Evolutionary conservation across 1,140 invertebrate species (phyloP).

Genomic region (Gerris buenoi): DNA sequence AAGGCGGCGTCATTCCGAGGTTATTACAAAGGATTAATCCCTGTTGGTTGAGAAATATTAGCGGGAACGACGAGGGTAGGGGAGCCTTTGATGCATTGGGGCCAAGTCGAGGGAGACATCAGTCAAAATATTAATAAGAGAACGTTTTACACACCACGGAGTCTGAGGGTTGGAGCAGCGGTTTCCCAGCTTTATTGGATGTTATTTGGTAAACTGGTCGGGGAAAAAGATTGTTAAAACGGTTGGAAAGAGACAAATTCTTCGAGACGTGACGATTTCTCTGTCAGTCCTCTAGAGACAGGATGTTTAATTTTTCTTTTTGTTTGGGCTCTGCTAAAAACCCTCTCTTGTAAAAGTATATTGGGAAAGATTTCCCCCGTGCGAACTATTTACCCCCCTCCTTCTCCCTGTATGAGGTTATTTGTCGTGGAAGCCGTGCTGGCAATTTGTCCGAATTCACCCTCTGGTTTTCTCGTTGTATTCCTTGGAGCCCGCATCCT

Average conservation of each 20-base stretch:
- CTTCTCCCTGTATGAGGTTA: too few species aligned
- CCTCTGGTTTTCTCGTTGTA: not conserved
- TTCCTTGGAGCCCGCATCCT: not conserved
- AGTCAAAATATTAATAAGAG: not conserved
- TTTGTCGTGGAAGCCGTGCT: not conserved
- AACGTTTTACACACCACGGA: not conserved
- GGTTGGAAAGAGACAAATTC: not conserved
- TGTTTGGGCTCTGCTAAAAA: not conserved
- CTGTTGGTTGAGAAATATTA: not conserved
- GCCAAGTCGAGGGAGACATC: not conserved
- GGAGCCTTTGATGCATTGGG: not conserved
- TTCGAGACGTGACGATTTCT: not conserved
- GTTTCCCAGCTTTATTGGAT: not conserved
- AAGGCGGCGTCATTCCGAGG: too few species aligned
- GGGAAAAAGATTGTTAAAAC: too few species aligned
- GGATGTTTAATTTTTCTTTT: not conserved
- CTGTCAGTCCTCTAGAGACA: not conserved
- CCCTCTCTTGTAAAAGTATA: not conserved
- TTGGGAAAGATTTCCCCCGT: too few species aligned
- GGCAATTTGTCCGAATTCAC: not conserved
- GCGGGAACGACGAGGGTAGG: too few species aligned
- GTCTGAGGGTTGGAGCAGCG: too few species aligned
- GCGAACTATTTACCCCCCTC: not conserved
- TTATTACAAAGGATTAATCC: not conserved
- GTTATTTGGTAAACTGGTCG: not conserved